Evolutionary conservation across 2,888 invertebrate species (phyloP).

Genomic region (Fragum sueziense): DNA sequence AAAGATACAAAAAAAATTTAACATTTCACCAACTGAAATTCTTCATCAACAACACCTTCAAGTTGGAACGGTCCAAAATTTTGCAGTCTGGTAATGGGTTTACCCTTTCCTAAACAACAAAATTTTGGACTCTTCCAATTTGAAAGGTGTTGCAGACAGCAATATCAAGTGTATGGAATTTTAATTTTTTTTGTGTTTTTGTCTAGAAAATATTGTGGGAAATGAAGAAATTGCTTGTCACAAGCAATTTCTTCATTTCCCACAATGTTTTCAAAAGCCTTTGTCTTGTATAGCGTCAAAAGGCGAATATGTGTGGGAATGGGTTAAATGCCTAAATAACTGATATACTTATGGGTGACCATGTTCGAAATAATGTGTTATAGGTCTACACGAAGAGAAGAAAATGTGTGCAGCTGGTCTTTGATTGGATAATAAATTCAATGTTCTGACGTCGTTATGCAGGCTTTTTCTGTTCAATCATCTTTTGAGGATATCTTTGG

Average conservation of each 20-base stretch:
- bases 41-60: no score
- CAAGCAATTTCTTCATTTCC: neutral
- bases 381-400: no score
- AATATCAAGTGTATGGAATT: neutral
- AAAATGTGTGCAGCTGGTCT: no score
- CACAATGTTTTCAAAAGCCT: neutral
- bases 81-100: no score
- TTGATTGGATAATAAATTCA: no score
- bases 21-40: neutral
- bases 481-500: no score
- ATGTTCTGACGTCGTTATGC: no score
- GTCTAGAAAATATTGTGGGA: neutral
- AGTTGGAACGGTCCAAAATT: no score
- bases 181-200: neutral
- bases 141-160: neutral
- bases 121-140: neutral
- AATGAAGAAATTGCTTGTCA: constrained; percentile 4
- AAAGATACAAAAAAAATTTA: neutral
- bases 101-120: neutral
- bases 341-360: no score
- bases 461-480: no score
- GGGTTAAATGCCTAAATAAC: neutral
- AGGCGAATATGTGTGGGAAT: neutral
- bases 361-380: no score
- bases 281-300: neutral